These are phyloP conservation scores for Sciaenops ocellatus DNA, from an alignment of 2,797 vertebrate genomes.

Conservation along the genomic window DNA sequence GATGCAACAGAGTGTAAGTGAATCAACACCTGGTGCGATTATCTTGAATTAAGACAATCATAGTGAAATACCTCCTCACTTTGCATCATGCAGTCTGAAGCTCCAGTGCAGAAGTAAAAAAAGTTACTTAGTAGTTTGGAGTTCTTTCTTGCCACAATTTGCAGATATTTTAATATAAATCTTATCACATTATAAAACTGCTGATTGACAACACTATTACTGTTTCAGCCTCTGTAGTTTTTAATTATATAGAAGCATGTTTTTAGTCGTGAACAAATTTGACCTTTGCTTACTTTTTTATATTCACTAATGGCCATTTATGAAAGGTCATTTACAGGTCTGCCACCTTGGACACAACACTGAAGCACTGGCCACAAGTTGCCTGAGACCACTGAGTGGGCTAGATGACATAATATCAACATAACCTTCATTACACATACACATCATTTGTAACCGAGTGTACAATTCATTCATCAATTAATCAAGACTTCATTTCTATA, in stretches of 20 bases:
- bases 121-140: neutral
- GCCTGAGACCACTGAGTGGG: neutral
- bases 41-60: constrained; percentile 24
- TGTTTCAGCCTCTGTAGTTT: neutral
- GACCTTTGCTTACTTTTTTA: neutral
- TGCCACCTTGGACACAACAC: neutral
- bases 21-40: constrained; percentile 46
- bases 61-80: constrained; percentile 14
- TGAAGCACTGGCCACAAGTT: neutral
- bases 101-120: neutral
- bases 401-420: neutral
- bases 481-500: too few relatives aligned
- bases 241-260: neutral
- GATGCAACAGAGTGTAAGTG: constrained; percentile 57
- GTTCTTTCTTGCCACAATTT: neutral
- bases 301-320: neutral
- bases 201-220: neutral
- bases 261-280: neutral
- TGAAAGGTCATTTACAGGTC: neutral
- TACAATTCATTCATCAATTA: too few relatives aligned
- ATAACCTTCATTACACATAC: neutral
- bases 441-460: neutral
- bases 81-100: constrained; percentile 29
- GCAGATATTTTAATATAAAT: neutral
- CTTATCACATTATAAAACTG: too few relatives aligned